Conservation (phyloP, 2,888 invertebrate species). For the Petrophora chlorosata region DNA sequence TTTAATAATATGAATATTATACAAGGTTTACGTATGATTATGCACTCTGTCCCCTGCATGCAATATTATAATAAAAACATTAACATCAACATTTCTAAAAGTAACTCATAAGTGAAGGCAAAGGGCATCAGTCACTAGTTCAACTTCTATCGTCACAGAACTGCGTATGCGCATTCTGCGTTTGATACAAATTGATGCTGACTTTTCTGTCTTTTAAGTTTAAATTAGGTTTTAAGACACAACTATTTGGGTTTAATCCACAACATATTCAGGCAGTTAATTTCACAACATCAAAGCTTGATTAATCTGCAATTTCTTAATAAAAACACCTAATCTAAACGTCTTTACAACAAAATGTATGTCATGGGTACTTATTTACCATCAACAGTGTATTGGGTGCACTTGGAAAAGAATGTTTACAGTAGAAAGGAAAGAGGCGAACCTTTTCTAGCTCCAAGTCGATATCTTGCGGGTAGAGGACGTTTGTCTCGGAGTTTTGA, state of each 20-base stretch:
- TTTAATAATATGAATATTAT: conserved; percentile 22
- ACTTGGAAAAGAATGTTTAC: too few relatives aligned
- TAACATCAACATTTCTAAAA: neutral
- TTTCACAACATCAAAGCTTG: conserved; percentile 26
- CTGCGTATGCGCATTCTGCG: too few relatives aligned
- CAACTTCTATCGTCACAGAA: too few relatives aligned
- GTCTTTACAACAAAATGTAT: neutral
- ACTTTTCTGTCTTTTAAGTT: too few relatives aligned
- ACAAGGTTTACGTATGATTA: conserved; percentile 11
- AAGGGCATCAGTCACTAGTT: too few relatives aligned
- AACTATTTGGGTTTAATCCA: neutral
- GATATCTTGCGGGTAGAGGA: conserved; percentile 82
- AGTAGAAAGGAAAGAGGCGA: conserved; percentile 31
- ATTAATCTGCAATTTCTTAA: neutral
- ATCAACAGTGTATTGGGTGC: neutral
- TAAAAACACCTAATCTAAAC: too few relatives aligned
- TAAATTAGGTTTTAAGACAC: too few relatives aligned
- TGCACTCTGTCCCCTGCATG: conserved; percentile 62
- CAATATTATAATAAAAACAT: conserved; percentile 39
- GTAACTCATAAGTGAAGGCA: too few relatives aligned
- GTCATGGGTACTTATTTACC: neutral
- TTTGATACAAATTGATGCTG: too few relatives aligned
- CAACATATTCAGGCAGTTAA: conserved; percentile 18
- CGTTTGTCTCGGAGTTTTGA: conserved; percentile 72
- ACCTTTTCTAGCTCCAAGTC: conserved; percentile 80